Conservation (phyloP, 2,113 vertebrate genomes). For the Megaleporinus macrocephalus region DNA sequence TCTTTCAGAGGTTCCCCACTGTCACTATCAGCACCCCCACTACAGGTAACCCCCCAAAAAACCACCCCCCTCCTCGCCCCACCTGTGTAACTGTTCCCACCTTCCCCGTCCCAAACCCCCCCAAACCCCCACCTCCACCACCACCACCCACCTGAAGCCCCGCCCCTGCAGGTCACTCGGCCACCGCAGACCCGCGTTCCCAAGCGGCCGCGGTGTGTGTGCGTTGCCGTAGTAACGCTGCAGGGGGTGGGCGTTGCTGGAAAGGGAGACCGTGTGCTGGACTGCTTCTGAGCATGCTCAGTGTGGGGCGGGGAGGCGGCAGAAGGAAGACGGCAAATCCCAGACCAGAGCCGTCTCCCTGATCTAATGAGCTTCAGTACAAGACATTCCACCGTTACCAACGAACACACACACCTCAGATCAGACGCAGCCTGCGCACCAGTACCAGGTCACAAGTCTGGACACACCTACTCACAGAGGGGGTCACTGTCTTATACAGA, state of each 20-base stretch:
- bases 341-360: not conserved
- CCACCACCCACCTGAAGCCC: constrained; percentile 9
- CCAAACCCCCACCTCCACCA: constrained; percentile 12
- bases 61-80: too few species aligned
- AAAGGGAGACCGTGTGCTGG: constrained; percentile 25
- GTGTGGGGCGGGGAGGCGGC: not conserved
- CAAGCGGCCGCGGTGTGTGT: constrained; percentile 33
- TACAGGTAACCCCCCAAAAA: constrained; percentile 73
- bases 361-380: not conserved
- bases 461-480: not conserved
- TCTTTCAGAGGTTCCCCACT: constrained; percentile 81
- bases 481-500: too few species aligned
- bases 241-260: constrained; percentile 60
- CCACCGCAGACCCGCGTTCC: constrained; percentile 15
- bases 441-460: not conserved
- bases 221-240: constrained; percentile 65
- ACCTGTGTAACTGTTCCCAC: constrained; percentile 17
- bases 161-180: constrained; percentile 8
- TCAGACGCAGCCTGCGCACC: not conserved
- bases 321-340: not conserved
- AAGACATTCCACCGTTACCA: not conserved
- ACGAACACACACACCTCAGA: not conserved
- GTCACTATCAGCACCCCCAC: constrained; percentile 80
- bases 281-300: constrained; percentile 56
- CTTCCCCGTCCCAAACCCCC: not conserved